These are phyloP conservation scores for Galerucella calmariensis DNA, from an alignment of 2,888 invertebrate species.

Conservation along the genomic window DNA sequence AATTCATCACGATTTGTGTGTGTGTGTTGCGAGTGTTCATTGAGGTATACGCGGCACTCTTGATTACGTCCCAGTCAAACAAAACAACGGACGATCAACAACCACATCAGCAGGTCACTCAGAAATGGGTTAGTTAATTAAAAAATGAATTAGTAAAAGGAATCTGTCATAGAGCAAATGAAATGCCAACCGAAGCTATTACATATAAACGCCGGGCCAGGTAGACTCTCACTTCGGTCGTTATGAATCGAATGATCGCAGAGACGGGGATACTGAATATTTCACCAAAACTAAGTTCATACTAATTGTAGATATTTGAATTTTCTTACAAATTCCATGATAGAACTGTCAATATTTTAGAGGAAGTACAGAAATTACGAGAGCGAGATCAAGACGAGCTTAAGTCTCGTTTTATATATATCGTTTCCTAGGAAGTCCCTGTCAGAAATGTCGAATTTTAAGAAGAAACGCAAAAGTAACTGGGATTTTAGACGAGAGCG, in stretches of 20 bases:
- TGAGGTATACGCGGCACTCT: slow-evolving; percentile 45
- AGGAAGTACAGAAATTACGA: too few relatives aligned
- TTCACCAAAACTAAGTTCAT: neutral
- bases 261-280: slow-evolving; percentile 20
- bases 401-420: too few relatives aligned
- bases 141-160: slow-evolving; percentile 65
- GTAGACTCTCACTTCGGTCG: slow-evolving; percentile 44
- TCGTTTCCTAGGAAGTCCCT: too few relatives aligned
- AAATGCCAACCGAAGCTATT: slow-evolving; percentile 61
- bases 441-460: too few relatives aligned
- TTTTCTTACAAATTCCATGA: too few relatives aligned
- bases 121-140: slow-evolving; percentile 62
- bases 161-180: slow-evolving; percentile 65
- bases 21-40: slow-evolving; percentile 48
- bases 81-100: slow-evolving; percentile 52
- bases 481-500: too few relatives aligned
- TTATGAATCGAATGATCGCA: slow-evolving; percentile 40
- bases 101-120: slow-evolving; percentile 50
- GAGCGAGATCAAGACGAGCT: too few relatives aligned
- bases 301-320: too few relatives aligned
- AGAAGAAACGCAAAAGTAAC: too few relatives aligned
- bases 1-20: slow-evolving; percentile 49
- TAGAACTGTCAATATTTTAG: too few relatives aligned
- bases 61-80: slow-evolving; percentile 49
- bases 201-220: slow-evolving; percentile 56